Evolutionary conservation across 2,797 vertebrate species (phyloP), one percentile per base, ranked within the genome.

Genomic region (Acanthurus tractus): DNA sequence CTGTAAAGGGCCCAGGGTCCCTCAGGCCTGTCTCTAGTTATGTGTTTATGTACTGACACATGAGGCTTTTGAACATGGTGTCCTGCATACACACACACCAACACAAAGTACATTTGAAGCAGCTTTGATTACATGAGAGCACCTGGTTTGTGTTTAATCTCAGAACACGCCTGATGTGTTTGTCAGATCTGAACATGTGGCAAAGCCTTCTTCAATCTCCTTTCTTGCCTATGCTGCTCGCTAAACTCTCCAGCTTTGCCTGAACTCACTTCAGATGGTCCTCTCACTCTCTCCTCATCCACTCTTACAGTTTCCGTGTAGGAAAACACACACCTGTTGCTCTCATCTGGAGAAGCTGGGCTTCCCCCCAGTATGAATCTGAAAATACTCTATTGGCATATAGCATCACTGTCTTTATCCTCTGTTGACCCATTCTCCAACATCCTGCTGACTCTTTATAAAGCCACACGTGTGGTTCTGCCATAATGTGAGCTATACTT

Each of bases 61-160:
- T 23, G 50, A 78, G 29, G 73, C 48, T 88, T 53, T 70, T 65
- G 53, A 69, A 71, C 73, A 62, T 1, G 4, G 29, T 29, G 46
- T 79, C 42, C 71, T 13, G 23, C 42, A 18, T 10, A 56, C 62
- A 44, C 57, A 40, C 55, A 63, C 67, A 70, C 65, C 4, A 53
- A 45, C 61, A 74, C 65, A 65, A 57, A 22, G 55, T 75, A 20
- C 52, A 83, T 90, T 80, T 63, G 52, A 83, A 57, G 25, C 64
- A 81, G 83, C 72, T 82, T 81, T 89, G 85, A 89, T 92, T 88
- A 86, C 84, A 57, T 17, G 23, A 48, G 44, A 56, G 79, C 87
- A 89, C 83, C 88, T 91, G 91, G 84, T 92, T 88, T 83, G 78
- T 50, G 87, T 94, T 93, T 89, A 74, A 88, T 86, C 69, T 79